These are phyloP conservation scores for Sebastes variabilis DNA, from an alignment of 2,797 vertebrate genomes.

Conservation along the genomic window DNA sequence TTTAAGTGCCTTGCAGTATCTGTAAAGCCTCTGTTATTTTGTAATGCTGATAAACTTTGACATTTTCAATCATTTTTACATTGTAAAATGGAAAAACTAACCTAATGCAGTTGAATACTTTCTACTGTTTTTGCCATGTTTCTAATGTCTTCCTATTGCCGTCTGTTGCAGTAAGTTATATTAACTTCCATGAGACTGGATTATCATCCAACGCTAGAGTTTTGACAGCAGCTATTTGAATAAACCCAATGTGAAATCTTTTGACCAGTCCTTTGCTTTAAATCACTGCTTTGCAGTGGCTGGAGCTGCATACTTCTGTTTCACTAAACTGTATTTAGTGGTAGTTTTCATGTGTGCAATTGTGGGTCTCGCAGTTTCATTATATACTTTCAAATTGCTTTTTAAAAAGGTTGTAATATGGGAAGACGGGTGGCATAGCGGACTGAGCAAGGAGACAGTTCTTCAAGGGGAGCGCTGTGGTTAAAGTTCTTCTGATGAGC, in stretches of 20 bases:
- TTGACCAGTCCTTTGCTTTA: constrained; percentile 35
- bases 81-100: constrained; percentile 58
- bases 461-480: background rate
- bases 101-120: constrained; percentile 34
- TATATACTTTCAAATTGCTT: constrained; percentile 20
- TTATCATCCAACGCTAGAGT: constrained; percentile 76
- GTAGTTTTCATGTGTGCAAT: constrained; percentile 45
- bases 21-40: constrained; percentile 55
- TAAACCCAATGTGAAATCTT: constrained; percentile 75
- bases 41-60: constrained; percentile 47
- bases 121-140: constrained; percentile 44
- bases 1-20: constrained; percentile 41
- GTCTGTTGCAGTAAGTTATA: constrained; percentile 79
- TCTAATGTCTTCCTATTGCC: constrained; percentile 41
- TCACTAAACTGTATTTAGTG: constrained; percentile 44
- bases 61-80: constrained; percentile 44
- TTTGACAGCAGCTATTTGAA: constrained; percentile 73
- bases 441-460: background rate
- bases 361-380: constrained; percentile 1
- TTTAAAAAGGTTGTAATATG: constrained; percentile 29
- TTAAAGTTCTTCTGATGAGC: background rate
- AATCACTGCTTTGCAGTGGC: constrained; percentile 24
- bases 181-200: constrained; percentile 82
- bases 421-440: constrained; percentile 1
- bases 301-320: constrained; percentile 33